A percentile compares a stretch with the other conserved stretches of the same genome.
These are phyloP conservation scores for Cacatua alba DNA, from an alignment of 2,113 vertebrate species.

Conservation along the genomic window DNA sequence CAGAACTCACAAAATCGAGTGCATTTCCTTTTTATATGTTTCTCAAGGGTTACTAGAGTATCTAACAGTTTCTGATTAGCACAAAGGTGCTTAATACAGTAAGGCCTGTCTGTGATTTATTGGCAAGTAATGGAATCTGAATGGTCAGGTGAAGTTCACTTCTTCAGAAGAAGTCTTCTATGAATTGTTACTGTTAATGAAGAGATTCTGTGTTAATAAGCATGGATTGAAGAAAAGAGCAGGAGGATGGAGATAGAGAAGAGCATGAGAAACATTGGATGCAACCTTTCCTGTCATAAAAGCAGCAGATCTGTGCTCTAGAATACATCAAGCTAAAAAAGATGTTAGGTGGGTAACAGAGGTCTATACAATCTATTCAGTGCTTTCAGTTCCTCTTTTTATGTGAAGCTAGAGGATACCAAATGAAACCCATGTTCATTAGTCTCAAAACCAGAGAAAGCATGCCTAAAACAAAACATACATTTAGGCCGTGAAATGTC, in stretches of 20 bases:
- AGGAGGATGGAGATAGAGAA: too few relatives aligned
- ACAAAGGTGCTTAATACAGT: neutral
- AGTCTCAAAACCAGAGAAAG: neutral
- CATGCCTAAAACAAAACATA: fast-evolving
- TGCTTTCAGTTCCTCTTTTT: neutral
- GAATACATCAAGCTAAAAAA: too few relatives aligned
- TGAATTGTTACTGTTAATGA: too few relatives aligned
- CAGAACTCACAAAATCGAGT: neutral
- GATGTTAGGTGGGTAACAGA: too few relatives aligned
- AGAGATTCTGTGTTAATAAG: too few relatives aligned
- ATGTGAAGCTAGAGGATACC: neutral
- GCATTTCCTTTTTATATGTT: neutral
- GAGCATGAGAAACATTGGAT: too few relatives aligned
- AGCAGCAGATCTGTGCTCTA: too few relatives aligned
- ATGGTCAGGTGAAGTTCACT: neutral
- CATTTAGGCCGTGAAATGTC: fast-evolving
- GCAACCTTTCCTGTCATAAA: too few relatives aligned
- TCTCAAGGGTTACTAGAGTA: neutral
- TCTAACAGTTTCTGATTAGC: neutral
- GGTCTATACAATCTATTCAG: too few relatives aligned
- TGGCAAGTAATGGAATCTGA: neutral
- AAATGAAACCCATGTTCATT: neutral
- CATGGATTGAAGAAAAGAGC: too few relatives aligned
- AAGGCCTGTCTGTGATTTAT: neutral
- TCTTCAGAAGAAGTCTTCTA: too few relatives aligned